Percentiles rank a stretch among this genome's conserved stretches.
These are phyloP conservation scores for Calyptommatus sinebrachiatus DNA, from an alignment of 2,113 vertebrate species.

Conservation along the genomic window DNA sequence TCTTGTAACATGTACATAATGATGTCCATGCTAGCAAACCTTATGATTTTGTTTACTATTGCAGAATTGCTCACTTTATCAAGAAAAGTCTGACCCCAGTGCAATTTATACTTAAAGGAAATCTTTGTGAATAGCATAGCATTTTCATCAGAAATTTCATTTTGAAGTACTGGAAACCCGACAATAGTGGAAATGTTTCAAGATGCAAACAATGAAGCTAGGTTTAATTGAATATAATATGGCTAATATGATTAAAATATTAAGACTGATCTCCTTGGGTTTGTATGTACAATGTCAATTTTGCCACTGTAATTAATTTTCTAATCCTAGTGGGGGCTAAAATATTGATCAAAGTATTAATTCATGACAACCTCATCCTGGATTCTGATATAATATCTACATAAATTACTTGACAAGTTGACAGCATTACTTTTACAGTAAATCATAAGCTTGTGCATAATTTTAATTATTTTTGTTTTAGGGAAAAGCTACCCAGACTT, in stretches of 20 bases:
- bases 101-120: not conserved
- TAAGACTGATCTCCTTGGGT: not conserved
- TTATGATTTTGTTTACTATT: not conserved
- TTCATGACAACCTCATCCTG: not conserved
- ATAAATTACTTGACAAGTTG: not conserved
- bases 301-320: not conserved
- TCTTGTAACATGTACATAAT: no score
- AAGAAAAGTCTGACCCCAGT: not conserved
- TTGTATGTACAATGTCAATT: not conserved
- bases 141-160: not conserved
- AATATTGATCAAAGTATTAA: not conserved
- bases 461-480: constrained; percentile 24
- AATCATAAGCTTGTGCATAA: constrained; percentile 14
- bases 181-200: not conserved
- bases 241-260: not conserved
- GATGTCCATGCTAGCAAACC: no score
- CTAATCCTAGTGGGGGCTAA: not conserved
- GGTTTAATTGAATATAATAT: not conserved
- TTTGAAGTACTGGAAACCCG: not conserved
- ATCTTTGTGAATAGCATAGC: not conserved
- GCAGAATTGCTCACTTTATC: not conserved
- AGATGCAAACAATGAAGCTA: not conserved
- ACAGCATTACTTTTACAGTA: not conserved
- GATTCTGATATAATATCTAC: not conserved
- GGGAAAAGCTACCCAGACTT: not conserved